Base-by-base conservation (phyloP, 1,140 invertebrate species). In the Cataglyphis hispanica region DNA sequence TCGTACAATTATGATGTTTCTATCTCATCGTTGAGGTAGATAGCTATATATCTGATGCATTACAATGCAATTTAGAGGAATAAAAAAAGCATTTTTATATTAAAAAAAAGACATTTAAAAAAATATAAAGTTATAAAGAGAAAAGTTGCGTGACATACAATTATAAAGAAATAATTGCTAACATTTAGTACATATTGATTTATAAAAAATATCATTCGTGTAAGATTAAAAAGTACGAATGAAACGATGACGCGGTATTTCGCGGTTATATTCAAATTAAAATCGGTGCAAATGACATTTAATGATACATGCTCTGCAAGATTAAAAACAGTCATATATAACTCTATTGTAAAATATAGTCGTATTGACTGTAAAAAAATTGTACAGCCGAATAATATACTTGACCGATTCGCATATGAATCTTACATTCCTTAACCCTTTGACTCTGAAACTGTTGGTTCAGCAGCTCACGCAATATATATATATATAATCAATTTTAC, bases 401-500 rank as follows among this genome's bases (percentile, higher is more conserved):
- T 10, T 34, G 31, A 70, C 16, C 16, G 67, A 74, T 74, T 58
- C 50, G 31, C 31, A 74, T 60, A 31, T 58, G 31, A 60, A 5
- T 58, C 22, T 74, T 74, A 74, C 11, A 60, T 75, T 60, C 53
- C 37, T 75, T 75, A 60, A 75, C 34, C 53, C 34, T 75, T 75
- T 75, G 72, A 75, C 72, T 40, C n/a, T n/a, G 22, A 25, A 75
- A 75, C 53, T 40, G 37, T 60, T 75, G 60, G 34, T 40, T 40
- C 31, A 60, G 7, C 13, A 50, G 11, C 50, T 74, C 31, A 74
- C 50, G 46, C 46, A 50, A 13, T 16, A 75, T n/a, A n/a, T n/a
- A 60, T 22, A 5, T 75, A 40, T 5, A 25, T 40, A 60, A 75
- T 75, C 34, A 75, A 75, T 75, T 31, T 75, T 75, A 25, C 13